These are phyloP conservation scores for Epicampocera succincta DNA, from an alignment of 2,888 invertebrate genomes.

Conservation along the genomic window DNA sequence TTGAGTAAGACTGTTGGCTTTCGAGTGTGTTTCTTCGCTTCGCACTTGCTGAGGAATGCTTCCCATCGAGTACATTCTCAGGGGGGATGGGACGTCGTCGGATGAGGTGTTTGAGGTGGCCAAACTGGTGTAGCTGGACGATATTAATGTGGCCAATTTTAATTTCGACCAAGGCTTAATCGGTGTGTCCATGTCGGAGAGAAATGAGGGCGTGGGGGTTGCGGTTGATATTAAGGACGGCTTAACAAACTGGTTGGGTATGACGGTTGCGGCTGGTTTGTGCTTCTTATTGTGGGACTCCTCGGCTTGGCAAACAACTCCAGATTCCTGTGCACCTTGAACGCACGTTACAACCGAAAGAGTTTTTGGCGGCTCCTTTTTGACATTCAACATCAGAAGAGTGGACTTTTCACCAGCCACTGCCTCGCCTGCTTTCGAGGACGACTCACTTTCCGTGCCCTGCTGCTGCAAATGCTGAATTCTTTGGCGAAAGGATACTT, in stretches of 20 bases:
- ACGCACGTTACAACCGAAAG: slow-evolving; percentile 71
- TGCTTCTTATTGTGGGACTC: slow-evolving; percentile 76
- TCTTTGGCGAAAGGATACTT: slow-evolving; percentile 85
- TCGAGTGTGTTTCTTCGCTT: slow-evolving; percentile 19
- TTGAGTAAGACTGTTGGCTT: background rate
- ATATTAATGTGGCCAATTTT: slow-evolving; percentile 85
- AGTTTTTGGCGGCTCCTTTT: slow-evolving; percentile 76
- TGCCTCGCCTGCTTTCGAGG: background rate
- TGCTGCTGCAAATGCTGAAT: slow-evolving; percentile 83
- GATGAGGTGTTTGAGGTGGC: slow-evolving; percentile 76
- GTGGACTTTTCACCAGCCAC: slow-evolving; percentile 68
- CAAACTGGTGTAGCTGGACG: slow-evolving; percentile 80
- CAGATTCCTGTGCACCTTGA: slow-evolving; percentile 71
- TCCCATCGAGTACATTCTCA: slow-evolving; percentile 76
- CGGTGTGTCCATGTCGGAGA: slow-evolving; percentile 79
- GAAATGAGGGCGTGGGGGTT: slow-evolving; percentile 67
- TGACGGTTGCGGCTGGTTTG: slow-evolving; percentile 75
- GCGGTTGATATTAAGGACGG: slow-evolving; percentile 73
- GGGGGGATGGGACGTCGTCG: slow-evolving; percentile 74
- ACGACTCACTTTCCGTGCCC: slow-evolving; percentile 73
- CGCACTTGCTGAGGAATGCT: slow-evolving; percentile 75
- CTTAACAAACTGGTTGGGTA: slow-evolving; percentile 75
- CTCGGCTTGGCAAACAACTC: slow-evolving; percentile 65
- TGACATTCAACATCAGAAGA: slow-evolving; percentile 80
- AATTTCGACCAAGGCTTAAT: slow-evolving; percentile 89